A percentile compares a stretch with the other conserved stretches of the same genome.
Evolutionary conservation across 2,113 vertebrate genomes (phyloP).

Genomic region (Mirza zaza): DNA sequence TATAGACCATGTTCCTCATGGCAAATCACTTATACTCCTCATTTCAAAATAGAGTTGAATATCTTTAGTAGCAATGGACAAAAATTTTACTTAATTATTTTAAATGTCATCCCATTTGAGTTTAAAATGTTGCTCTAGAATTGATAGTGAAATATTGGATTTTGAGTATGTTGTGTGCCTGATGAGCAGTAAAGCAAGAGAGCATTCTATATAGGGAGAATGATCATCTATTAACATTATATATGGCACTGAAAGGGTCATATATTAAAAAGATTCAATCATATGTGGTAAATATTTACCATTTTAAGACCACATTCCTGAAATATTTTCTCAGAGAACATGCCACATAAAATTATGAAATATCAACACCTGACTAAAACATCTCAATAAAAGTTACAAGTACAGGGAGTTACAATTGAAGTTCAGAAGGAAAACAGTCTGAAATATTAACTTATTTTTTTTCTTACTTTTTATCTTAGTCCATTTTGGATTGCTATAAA

Average conservation of each 20-base stretch:
- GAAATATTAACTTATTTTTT: background rate
- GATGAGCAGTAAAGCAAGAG: background rate
- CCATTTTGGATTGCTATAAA: too few relatives aligned
- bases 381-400: background rate
- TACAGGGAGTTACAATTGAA: background rate
- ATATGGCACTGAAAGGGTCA: accelerated
- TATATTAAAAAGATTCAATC: background rate
- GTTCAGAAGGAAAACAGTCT: background rate
- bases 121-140: background rate
- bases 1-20: background rate
- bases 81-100: background rate
- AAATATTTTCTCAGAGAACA: background rate
- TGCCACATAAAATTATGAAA: background rate
- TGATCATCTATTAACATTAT: background rate
- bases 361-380: background rate
- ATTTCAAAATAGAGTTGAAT: background rate
- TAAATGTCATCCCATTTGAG: background rate
- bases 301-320: background rate
- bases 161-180: background rate
- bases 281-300: background rate
- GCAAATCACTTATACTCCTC: background rate
- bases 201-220: background rate
- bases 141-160: background rate
- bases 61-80: background rate
- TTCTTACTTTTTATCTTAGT: background rate